phyloP scores from a whole-genome alignment of 2,888 invertebrate genomes.

The Helicoverpa assulta region DNA sequence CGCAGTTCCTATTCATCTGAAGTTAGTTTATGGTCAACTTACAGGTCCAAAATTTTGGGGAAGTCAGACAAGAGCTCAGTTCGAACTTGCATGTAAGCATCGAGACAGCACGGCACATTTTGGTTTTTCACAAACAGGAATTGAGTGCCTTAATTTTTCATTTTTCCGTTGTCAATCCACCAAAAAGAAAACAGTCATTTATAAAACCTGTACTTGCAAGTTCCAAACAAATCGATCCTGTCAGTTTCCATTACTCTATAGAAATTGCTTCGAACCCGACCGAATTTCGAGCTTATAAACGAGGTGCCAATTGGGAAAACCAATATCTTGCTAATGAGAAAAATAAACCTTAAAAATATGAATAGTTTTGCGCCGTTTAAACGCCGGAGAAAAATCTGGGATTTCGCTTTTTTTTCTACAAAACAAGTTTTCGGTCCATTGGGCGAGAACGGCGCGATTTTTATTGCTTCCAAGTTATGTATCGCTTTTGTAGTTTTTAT shows the following conservation, averaged over 20 bases:
- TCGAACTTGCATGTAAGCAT: too few relatives aligned
- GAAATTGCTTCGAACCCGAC: constrained; percentile 51
- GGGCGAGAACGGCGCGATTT: constrained; percentile 17
- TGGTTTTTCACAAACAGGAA: neutral
- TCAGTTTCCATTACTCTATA: constrained; percentile 45
- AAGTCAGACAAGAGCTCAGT: too few relatives aligned
- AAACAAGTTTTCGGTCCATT: constrained; percentile 28
- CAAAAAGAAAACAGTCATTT: constrained; percentile 52
- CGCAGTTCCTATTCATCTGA: too few relatives aligned
- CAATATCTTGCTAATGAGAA: constrained; percentile 58
- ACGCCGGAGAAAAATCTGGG: constrained; percentile 16
- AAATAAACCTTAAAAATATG: constrained; percentile 58
- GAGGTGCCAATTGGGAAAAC: constrained; percentile 63
- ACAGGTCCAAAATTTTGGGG: too few relatives aligned
- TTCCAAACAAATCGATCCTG: constrained; percentile 58
- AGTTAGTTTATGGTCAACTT: too few relatives aligned
- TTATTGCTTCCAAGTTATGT: constrained; percentile 40
- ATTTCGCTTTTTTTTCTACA: constrained; percentile 23
- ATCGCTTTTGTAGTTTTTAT: constrained; percentile 22
- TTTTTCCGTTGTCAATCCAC: constrained; percentile 22
- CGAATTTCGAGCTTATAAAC: constrained; percentile 58
- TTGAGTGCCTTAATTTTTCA: constrained; percentile 20
- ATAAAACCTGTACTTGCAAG: constrained; percentile 44
- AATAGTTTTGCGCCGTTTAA: constrained; percentile 36
- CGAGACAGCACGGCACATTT: neutral